These are phyloP conservation scores for Neocrepidodera transversa DNA, from an alignment of 2,888 invertebrate species.

Conservation along the genomic window DNA sequence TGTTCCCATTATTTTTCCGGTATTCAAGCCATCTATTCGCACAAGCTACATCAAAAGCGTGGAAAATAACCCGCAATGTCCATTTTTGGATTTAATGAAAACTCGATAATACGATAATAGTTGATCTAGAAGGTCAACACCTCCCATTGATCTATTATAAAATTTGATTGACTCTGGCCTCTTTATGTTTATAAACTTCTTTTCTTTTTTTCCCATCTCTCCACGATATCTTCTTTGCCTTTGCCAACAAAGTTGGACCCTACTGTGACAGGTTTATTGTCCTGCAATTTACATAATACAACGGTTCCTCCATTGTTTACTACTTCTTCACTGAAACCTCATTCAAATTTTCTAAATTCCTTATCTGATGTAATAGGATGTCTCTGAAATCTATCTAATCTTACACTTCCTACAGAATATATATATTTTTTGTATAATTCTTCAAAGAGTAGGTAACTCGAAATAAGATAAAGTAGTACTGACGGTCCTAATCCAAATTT, in stretches of 20 bases:
- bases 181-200: not conserved
- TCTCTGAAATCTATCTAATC: not conserved
- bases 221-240: not conserved
- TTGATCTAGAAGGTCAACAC: constrained; percentile 26
- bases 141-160: too few species aligned
- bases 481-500: not conserved
- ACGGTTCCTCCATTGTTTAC: not conserved
- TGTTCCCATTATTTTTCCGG: not conserved
- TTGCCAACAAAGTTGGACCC: constrained; percentile 4
- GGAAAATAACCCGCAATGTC: constrained; percentile 38
- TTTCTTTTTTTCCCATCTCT: constrained; percentile 4
- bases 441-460: not conserved
- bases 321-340: not conserved
- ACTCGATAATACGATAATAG: constrained; percentile 40
- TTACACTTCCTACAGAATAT: not conserved
- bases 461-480: not conserved
- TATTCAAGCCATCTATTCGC: constrained; percentile 45
- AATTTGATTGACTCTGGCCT: too few species aligned
- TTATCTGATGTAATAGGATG: not conserved
- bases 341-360: not conserved
- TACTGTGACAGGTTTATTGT: not conserved
- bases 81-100: constrained; percentile 41
- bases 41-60: constrained; percentile 40
- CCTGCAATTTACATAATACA: not conserved
- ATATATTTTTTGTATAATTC: not conserved